Evolutionary conservation across 2,113 vertebrate genomes (phyloP), one percentile per base, ranked within the genome.

Genomic region (Prionailurus viverrinus): DNA sequence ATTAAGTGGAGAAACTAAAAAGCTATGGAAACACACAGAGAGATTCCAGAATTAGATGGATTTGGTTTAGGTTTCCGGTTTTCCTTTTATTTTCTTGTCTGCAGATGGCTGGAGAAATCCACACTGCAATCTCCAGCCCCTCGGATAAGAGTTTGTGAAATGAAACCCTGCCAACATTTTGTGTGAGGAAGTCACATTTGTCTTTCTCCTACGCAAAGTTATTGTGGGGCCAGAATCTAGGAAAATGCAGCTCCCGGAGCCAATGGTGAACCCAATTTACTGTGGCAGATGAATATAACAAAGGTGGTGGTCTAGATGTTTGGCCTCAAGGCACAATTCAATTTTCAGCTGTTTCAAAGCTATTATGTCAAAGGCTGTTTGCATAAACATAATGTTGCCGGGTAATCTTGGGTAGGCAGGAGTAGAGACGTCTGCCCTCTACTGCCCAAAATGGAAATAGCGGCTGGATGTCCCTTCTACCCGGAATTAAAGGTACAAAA

Each of bases 301-400:
- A 98, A 99, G 98, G 99, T 99, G 99, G 99, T 99, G 99, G 99
- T 99, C 99, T 98, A 98, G 99, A 98, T 99, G 99, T 99, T 98
- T 99, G 99, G 99, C 99, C 99, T 99, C 98, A 97, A 99, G 99
- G 99, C 99, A 99, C 99, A 99, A 99, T 99, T 99, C 99, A 99
- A 99, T 99, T 99, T 99, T 99, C 99, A 98, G 99, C 98, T 99
- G 98, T 99, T 99, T 99, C 99, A 98, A 98, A 99, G 99, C 99
- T 99, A 99, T 99, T 99, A 98, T 99, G 99, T 99, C 99, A 99
- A 99, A 99, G 98, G 98, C 98, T 99, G 99, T 99, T 99, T 99
- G 99, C 98, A 99, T 99, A 99, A 99, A 99, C 98, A 98, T 96
- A 98, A 98, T 98, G 98, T 98, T 98, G 96, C 98, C 79, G 83